Base-by-base conservation (phyloP, 2,888 invertebrate species). In the Noctua pronuba region DNA sequence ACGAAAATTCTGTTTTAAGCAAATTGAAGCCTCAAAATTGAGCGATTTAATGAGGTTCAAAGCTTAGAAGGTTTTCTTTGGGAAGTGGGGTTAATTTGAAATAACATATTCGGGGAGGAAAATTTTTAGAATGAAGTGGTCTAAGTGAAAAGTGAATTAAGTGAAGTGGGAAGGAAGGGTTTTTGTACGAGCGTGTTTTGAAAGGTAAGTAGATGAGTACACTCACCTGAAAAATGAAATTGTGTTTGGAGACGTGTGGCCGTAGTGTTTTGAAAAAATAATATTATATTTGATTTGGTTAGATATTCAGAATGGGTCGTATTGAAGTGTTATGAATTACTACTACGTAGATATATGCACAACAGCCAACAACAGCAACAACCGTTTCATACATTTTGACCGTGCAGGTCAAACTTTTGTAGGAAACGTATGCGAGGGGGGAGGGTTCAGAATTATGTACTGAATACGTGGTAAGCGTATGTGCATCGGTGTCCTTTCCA, bases 31-130 rank as follows among this genome's bases (percentile, higher is more conserved):
- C 72, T 41, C 80, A 52, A 80, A 79, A 79, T 79, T 73, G 78
- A 64, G 72, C 69, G 67, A 79, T 85, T 81, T 87, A 89, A 89
- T 89, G 84, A 89, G 81, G 83, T 84, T 81, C 87, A 77, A 87
- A 89, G 84, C 83, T 80, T 79, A 44, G 72, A 80, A 79, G 72
- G 77, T 67, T 85, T 82, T 82, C 73, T 85, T 86, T 84, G 21
- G 35, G 46, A 64, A 79, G 78, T 80, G 69, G 67, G 31, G 66
- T 60, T 85, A 83, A 88, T 87, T 85, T 85, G 38, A 70, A 87
- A 86, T 82, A 85, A 85, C 79, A 84, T 85, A 79, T 83, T 81
- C 69, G 46, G 68, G 65, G 58, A 55, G 75, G 65, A n/a, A 68
- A 74, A 71, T 77, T 35, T 75, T 68, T 66, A 80, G 70, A 80